Evolutionary conservation across 2,113 vertebrate genomes (phyloP), one percentile per base, ranked within the genome.

Genomic region (Gobiocypris rarus): DNA sequence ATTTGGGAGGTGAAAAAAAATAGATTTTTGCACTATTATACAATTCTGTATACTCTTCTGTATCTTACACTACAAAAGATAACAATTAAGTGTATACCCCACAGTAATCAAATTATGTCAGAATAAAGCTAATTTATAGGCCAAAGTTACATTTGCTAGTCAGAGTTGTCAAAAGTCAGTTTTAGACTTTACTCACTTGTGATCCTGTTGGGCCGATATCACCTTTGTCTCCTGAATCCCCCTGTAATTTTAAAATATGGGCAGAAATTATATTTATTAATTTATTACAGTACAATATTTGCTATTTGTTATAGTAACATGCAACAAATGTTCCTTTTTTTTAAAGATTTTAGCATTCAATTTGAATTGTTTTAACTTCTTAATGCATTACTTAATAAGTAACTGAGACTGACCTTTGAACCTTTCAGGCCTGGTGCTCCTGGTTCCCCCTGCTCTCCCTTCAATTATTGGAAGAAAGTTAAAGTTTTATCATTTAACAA

Each of bases 371-470:
- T 43, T n/a, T n/a, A n/a, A 45, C 13, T 45, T 73, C 13, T 13
- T 45, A 58, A 34, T 75, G 58, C 41, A 79, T 1, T 5, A 6
- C 14, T 74, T 74, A 58, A 13, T 50, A 28, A 75, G 24, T 6
- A 15, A 22, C 13, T 38, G 43, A 75, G 13, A 73, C 96, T 97
- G 90, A 99, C 98, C 98, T 98, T 99, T 90, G 96, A 96, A 93
- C 98, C 98, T 90, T 97, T 98, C 2, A 86, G 89, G 84, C 98
- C 98, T 91, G 96, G 96, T 91, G 92, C 84, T 81, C 98, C 98
- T 86, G 95, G 78, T 92, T 99, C 97, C 87, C 97, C 98, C 92
- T 95, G 94, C 81, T 95, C 96, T 34, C 98, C 98, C 98, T 99
- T 92, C 83, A 38, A 63, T 38, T 82, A 76, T 17, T 83, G 83